Evolutionary conservation across 2,797 vertebrate species (phyloP), one percentile per base, ranked within the genome.

Genomic region (Setipinna tenuifilis): DNA sequence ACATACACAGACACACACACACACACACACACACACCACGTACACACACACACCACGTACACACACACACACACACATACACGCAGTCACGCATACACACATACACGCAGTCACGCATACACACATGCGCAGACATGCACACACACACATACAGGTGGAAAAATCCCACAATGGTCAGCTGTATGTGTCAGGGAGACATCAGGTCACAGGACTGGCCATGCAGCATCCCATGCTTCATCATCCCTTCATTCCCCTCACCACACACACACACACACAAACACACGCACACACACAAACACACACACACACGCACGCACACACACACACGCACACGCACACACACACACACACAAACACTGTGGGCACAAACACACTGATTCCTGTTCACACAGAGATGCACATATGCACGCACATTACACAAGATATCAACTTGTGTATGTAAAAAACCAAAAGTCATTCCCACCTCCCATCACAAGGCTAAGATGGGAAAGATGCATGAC

Each of bases 61-160:
- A 83, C 86, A 86, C 58, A 85, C 85, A 85, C 87, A 87, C 87
- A 87, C 83, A 86, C 85, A 83, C 89, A 86, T 83, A 83, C 84
- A 68, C 82, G 90, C 87, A 86, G 46, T 48, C 57, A 84, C 86
- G 90, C 87, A 90, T 14, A 3, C 50, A 80, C 82, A 50, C 48
- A 83, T 85, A 84, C 58, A 85, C 83, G 84, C 87, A 87, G 87
- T 87, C 83, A 86, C 86, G 83, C 89, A 87, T 10, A 1, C 7
- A 7, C 9, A 14, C 9, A 9, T 7, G 1, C 50, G 14, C 50
- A 54, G 2, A 54, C 50, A 14, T 9, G 7, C 83, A 83, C 83
- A 65, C 82, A 91, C 87, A 86, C 58, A 84, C 86, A 90, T 87
- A 90, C 35, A 78, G 71, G 31, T 71, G 2, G 23, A 68, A 28